Evolutionary conservation across 2,888 invertebrate species (phyloP), one percentile per base, ranked within the genome.

Genomic region (Poecilus cupreus): DNA sequence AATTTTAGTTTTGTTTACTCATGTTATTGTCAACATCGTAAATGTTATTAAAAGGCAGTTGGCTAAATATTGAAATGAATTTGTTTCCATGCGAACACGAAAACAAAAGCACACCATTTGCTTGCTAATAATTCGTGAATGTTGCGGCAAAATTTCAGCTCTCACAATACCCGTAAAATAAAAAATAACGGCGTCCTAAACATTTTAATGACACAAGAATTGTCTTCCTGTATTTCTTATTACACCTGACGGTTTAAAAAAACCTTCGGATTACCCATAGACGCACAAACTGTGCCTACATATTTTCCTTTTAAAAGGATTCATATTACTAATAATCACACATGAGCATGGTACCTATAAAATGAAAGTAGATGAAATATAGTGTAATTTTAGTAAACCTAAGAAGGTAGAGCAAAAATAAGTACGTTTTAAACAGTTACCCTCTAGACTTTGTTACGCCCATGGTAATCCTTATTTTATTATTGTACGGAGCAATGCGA

Each of bases 191-290:
- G 32, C 37, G 11, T 18, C 37, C 37, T 68, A 68, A 68, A 68
- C 39, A 68, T 68, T 68, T 68, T 68, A 68, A 68, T 68, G 64
- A 18, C 37, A 32, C 6, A 18, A 68, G 37, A 68, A 51, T 68
- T 68, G 64, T 68, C 64, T 68, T 68, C 11, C 51, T 16, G 13
- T 18, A 51, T 18, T 51, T 16, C 16, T 51, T 51, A 51, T 51
- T 16, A 16, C 51, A 51, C 51, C 51, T 43, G 18, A 51, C 51
- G 51, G 5, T 18, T 18, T 51, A 51, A 51, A 51, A n/a, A n/a
- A 43, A 43, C 3, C 13, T 43, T 13, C 43, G 43, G 43, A 11
- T n/a, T 5, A 13, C 8, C 43, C 51, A 51, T 5, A 51, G 51
- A 8, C 51, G 18, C 18, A 51, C 51, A 10, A 11, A 43, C 32